Evolutionary conservation across 1,140 invertebrate genomes (phyloP).

Genomic region (Eciton burchellii): DNA sequence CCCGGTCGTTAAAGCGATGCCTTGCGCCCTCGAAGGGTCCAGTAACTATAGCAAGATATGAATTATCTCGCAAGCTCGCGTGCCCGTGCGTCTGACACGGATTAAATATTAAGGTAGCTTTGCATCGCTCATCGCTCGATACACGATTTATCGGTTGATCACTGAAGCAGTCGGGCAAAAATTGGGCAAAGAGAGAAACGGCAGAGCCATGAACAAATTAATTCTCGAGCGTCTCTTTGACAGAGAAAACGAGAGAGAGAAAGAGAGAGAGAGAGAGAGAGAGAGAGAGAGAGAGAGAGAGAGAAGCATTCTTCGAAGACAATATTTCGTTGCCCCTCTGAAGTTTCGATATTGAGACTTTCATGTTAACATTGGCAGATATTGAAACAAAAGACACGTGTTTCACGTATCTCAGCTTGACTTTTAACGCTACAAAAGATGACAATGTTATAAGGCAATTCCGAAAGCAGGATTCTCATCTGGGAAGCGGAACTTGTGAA

Average conservation of each 20-base stretch:
- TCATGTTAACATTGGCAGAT: slow-evolving; percentile 30
- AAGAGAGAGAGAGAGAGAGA: no score
- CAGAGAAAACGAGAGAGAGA: no score
- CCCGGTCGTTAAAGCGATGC: background rate
- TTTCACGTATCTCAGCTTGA: no score
- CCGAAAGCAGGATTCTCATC: no score
- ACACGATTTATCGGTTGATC: slow-evolving; percentile 15
- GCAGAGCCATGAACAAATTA: background rate
- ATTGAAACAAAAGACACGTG: slow-evolving; percentile 6
- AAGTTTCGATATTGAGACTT: background rate
- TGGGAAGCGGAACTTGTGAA: no score
- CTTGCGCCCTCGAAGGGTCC: background rate
- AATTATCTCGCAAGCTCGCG: slow-evolving; percentile 13
- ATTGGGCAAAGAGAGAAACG: background rate
- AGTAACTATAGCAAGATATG: background rate
- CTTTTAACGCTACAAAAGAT: no score
- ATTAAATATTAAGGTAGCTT: slow-evolving; percentile 38
- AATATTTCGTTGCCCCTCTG: background rate
- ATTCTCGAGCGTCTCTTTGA: background rate
- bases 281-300: no score
- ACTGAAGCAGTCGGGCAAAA: background rate
- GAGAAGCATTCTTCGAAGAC: background rate
- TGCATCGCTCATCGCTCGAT: slow-evolving; percentile 4
- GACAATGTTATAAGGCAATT: no score
- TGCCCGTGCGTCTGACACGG: slow-evolving; percentile 3